A percentile compares a stretch with the other conserved stretches of the same genome.
phyloP scores from a whole-genome alignment of 2,888 invertebrate species.

The Selenia dentaria region DNA sequence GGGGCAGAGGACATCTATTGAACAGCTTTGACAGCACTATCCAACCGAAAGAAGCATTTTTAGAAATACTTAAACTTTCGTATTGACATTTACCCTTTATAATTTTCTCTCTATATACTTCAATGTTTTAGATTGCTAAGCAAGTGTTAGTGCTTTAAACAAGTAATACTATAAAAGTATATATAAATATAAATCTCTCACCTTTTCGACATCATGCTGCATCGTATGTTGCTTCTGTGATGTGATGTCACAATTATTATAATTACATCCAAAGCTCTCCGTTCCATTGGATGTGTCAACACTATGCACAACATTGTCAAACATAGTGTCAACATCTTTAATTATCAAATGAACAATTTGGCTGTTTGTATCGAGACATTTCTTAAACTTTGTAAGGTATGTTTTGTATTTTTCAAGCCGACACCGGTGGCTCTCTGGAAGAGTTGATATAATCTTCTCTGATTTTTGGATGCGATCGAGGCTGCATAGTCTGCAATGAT shows the following conservation, averaged over 20 bases:
- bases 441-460: conserved; percentile 88
- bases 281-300: conserved; percentile 54
- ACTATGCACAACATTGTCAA: conserved; percentile 88
- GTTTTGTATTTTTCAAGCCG: conserved; percentile 90
- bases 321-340: conserved; percentile 92
- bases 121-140: too few relatives aligned
- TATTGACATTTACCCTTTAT: too few relatives aligned
- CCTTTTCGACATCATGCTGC: conserved; percentile 81
- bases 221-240: conserved; percentile 74
- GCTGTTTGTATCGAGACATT: conserved; percentile 91
- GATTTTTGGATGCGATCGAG: conserved; percentile 90
- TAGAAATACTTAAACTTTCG: too few relatives aligned
- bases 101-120: too few relatives aligned
- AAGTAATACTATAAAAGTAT: too few relatives aligned
- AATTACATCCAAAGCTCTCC: conserved; percentile 69
- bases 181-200: too few relatives aligned
- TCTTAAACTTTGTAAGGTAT: conserved; percentile 89
- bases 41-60: too few relatives aligned
- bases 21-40: too few relatives aligned
- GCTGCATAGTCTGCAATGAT: conserved; percentile 88
- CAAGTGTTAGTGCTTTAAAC: too few relatives aligned
- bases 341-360: conserved; percentile 88
- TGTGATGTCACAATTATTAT: conserved; percentile 67
- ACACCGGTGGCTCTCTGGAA: conserved; percentile 90
- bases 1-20: too few relatives aligned